Evolutionary conservation across 2,797 vertebrate genomes (phyloP), one percentile per base, ranked within the genome.

Genomic region (Cygnus olor): DNA sequence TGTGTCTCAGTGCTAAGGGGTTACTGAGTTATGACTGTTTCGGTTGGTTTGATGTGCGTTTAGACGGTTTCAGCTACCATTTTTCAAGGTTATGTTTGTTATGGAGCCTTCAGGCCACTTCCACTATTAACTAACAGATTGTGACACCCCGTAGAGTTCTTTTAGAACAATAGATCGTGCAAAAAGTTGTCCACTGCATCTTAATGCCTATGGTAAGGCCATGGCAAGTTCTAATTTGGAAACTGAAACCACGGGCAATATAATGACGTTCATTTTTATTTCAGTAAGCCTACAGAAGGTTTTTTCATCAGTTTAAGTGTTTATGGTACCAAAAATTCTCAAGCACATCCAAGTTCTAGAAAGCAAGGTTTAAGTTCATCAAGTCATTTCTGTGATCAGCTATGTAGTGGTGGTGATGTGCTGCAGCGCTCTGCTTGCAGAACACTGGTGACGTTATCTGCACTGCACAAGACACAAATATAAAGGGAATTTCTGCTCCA

Each of bases 21-120:
- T 94, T 84, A 60, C 78, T 93, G 69, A 96, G 78, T 92, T 85
- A 85, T 16, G 58, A 69, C 56, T 38, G 72, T 57, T 94, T 86
- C 34, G 57, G 21, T 92, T 92, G 65, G 56, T 49, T 83, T 90
- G 88, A 83, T 82, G 40, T 42, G 54, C 44, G 18, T 80, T 87
- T 49, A 71, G 71, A 69, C 58, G 72, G 53, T 90, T 78, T 57
- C 40, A 94, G 90, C 76, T 94, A 60, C 89, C 45, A 2, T 80
- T 95, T 95, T 86, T 94, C 93, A 95, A 97, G 91, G 88, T 85
- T 27, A 34, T 14, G 56, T 94, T 97, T 97, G 80, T 84, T 94
- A 77, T 0, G 0, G 84, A 70, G 76, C 82, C 94, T 96, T 91
- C 40, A 40, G 83, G 94, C 82, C 51, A 51, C 36, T 96, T 95